Conservation (phyloP, 2,888 invertebrate species). For the Isoperla grammatica region DNA sequence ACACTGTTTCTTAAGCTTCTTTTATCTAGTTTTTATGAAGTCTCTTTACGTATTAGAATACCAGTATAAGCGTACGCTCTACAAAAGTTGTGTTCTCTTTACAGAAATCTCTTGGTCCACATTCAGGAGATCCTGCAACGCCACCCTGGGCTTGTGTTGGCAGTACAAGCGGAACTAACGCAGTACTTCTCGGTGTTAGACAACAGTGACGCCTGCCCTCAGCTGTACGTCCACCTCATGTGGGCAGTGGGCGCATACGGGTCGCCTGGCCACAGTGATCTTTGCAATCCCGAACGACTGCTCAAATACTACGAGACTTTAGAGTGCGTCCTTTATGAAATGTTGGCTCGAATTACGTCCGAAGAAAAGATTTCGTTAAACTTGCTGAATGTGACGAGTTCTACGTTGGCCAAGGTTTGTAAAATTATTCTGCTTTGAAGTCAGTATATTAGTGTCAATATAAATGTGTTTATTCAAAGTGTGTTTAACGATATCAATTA, state of each 20-base stretch:
- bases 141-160: constrained; percentile 18
- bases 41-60: no score
- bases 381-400: constrained; percentile 21
- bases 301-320: constrained; percentile 26
- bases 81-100: not conserved
- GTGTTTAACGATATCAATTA: no score
- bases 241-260: constrained; percentile 21
- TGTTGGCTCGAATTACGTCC: constrained; percentile 18
- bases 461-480: constrained; percentile 9
- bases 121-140: constrained; percentile 10
- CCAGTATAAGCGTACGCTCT: no score
- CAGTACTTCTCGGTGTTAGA: constrained; percentile 18
- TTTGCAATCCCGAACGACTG: constrained; percentile 10
- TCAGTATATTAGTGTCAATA: not conserved
- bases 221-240: constrained; percentile 17
- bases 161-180: constrained; percentile 12
- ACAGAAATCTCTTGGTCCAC: constrained; percentile 15
- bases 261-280: constrained; percentile 1
- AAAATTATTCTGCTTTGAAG: no score
- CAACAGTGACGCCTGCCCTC: constrained; percentile 16
- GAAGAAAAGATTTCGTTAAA: constrained; percentile 19
- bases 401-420: constrained; percentile 27
- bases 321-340: constrained; percentile 27
- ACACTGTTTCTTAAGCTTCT: no score
- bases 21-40: no score